Percentiles rank a stretch among this genome's conserved stretches.
These are phyloP conservation scores for Zeuzera pyrina DNA, from an alignment of 2,888 invertebrate species.

Conservation along the genomic window DNA sequence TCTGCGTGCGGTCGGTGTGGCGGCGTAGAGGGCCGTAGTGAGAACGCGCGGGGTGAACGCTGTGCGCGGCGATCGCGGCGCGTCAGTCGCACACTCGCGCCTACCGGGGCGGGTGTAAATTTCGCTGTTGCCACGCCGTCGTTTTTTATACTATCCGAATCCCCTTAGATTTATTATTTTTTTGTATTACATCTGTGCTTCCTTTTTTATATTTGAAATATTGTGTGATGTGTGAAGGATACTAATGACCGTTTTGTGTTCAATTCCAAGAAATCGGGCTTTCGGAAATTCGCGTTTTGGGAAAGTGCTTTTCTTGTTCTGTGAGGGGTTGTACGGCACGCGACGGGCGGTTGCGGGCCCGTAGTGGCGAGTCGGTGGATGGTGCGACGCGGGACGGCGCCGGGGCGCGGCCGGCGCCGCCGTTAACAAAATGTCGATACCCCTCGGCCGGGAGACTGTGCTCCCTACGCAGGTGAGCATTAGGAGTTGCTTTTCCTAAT, in stretches of 20 bases:
- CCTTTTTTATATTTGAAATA: slow-evolving; percentile 26
- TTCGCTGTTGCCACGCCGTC: slow-evolving; percentile 30
- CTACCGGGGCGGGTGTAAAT: slow-evolving; percentile 38
- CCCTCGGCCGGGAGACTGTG: slow-evolving; percentile 66
- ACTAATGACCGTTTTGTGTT: too few relatives aligned
- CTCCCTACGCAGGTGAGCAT: slow-evolving; percentile 66
- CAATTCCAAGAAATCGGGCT: slow-evolving; percentile 7
- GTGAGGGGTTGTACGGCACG: slow-evolving; percentile 32
- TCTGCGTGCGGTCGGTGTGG: slow-evolving; percentile 12
- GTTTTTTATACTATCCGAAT: slow-evolving; percentile 28
- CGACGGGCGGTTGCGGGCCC: slow-evolving; percentile 27
- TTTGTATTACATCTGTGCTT: slow-evolving; percentile 20
- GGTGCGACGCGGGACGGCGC: slow-evolving; percentile 63
- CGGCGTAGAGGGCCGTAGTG: slow-evolving; percentile 15
- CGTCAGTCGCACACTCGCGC: slow-evolving; percentile 57
- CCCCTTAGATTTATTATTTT: slow-evolving; percentile 28
- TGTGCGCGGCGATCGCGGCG: slow-evolving; percentile 26
- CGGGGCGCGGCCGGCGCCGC: slow-evolving; percentile 70
- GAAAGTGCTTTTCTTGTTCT: slow-evolving; percentile 63
- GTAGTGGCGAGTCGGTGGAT: slow-evolving; percentile 58
- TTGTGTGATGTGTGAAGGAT: slow-evolving; percentile 32
- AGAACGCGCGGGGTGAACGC: slow-evolving; percentile 28
- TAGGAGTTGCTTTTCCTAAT: too few relatives aligned
- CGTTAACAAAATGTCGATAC: slow-evolving; percentile 71
- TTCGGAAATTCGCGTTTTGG: slow-evolving; percentile 37